Evolutionary conservation across 1,140 invertebrate genomes (phyloP).

Genomic region (Dendrolimus kikuchii): DNA sequence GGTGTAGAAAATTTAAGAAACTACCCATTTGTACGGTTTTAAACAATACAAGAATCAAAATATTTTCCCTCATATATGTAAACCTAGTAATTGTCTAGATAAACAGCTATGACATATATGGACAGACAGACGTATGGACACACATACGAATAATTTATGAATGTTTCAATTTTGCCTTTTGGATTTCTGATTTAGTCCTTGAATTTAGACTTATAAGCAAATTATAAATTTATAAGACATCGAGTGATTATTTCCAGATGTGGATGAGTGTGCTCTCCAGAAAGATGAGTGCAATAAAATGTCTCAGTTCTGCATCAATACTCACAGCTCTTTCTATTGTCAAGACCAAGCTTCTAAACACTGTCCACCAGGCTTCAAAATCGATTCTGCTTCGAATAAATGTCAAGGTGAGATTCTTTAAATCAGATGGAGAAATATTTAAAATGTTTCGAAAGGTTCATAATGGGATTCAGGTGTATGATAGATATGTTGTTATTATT

Average conservation of each 20-base stretch:
- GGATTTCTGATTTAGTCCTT: too few species aligned
- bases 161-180: too few species aligned
- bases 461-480: not conserved
- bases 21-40: too few species aligned
- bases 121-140: too few species aligned
- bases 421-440: not conserved
- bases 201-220: too few species aligned
- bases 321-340: constrained; percentile 78
- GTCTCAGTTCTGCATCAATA: constrained; percentile 81
- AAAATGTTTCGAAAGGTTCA: not conserved
- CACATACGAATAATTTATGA: too few species aligned
- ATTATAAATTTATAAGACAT: constrained; percentile 1
- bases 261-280: constrained; percentile 79
- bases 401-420: constrained; percentile 72
- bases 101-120: too few species aligned
- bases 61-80: too few species aligned
- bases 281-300: constrained; percentile 75
- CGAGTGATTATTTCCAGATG: constrained; percentile 66
- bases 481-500: constrained; percentile 17
- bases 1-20: too few species aligned
- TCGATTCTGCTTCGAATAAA: constrained; percentile 64
- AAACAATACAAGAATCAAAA: too few species aligned
- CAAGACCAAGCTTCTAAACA: constrained; percentile 73
- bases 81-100: too few species aligned
- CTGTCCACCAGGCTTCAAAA: constrained; percentile 81